Conservation (phyloP, 2,113 vertebrate genomes). For the Eonycteris spelaea region DNA sequence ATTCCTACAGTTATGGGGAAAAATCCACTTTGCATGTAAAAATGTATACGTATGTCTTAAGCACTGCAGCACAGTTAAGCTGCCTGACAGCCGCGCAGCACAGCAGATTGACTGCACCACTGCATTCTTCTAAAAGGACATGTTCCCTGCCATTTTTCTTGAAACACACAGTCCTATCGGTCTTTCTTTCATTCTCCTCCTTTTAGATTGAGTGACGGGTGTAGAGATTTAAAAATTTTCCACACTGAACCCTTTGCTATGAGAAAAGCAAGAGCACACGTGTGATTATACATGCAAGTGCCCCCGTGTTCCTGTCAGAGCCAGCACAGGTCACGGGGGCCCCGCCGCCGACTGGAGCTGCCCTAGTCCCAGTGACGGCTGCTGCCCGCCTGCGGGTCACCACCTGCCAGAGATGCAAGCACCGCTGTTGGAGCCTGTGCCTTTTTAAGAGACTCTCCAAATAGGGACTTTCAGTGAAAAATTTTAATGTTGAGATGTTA, state of each 20-base stretch:
- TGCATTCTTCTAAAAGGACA: not conserved
- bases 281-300: not conserved
- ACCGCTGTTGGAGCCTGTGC: not conserved
- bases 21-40: not conserved
- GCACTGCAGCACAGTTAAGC: not conserved
- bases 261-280: not conserved
- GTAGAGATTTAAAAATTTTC: not conserved
- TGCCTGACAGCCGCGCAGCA: not conserved
- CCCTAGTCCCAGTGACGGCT: not conserved
- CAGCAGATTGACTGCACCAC: not conserved
- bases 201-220: not conserved
- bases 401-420: no score
- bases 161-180: not conserved
- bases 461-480: not conserved
- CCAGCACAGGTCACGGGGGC: not conserved
- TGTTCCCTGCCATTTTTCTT: not conserved
- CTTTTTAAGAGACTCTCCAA: not conserved
- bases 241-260: not conserved
- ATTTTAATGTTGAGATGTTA: not conserved
- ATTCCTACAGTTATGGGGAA: not conserved
- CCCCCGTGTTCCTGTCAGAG: not conserved
- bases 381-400: not conserved
- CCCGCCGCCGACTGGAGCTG: not conserved
- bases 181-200: not conserved
- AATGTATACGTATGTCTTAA: not conserved